Evolutionary conservation across 2,888 invertebrate species (phyloP).

Genomic region (Atrina japonica): DNA sequence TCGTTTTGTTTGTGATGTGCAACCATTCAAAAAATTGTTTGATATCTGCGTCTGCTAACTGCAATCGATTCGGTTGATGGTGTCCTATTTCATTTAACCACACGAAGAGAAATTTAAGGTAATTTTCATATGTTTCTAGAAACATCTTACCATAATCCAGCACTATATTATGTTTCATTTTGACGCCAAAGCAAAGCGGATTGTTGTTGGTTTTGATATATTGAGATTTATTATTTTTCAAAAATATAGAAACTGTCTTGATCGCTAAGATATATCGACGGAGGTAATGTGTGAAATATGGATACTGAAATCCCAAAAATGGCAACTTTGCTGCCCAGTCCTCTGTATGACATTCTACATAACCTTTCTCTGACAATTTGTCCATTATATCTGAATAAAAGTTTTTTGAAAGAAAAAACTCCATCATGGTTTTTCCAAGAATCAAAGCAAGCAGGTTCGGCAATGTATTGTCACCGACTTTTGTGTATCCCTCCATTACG

Average conservation of each 20-base stretch:
- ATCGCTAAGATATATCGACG: neutral
- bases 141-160: constrained; percentile 78
- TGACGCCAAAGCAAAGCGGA: constrained; percentile 16
- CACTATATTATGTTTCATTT: constrained; percentile 10
- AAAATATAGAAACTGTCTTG: neutral
- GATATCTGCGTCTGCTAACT: constrained; percentile 86
- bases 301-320: neutral
- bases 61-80: constrained; percentile 90
- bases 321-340: constrained; percentile 11
- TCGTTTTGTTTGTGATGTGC: constrained; percentile 70
- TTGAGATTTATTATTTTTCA: neutral
- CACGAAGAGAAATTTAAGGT: constrained; percentile 90
- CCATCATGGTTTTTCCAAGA: constrained; percentile 4
- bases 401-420: neutral
- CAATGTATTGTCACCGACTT: constrained; percentile 16
- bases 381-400: constrained; percentile 6
- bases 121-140: constrained; percentile 83
- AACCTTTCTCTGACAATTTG: constrained; percentile 3
- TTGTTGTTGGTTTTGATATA: neutral
- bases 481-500: constrained; percentile 4
- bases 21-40: constrained; percentile 83
- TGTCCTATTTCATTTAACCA: constrained; percentile 93
- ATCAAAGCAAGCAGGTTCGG: constrained; percentile 17
- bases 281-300: constrained; percentile 18
- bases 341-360: constrained; percentile 20